Evolutionary conservation across 2,113 vertebrate species (phyloP), one percentile per base, ranked within the genome.

Genomic region (Phrynosoma blainvillii): DNA sequence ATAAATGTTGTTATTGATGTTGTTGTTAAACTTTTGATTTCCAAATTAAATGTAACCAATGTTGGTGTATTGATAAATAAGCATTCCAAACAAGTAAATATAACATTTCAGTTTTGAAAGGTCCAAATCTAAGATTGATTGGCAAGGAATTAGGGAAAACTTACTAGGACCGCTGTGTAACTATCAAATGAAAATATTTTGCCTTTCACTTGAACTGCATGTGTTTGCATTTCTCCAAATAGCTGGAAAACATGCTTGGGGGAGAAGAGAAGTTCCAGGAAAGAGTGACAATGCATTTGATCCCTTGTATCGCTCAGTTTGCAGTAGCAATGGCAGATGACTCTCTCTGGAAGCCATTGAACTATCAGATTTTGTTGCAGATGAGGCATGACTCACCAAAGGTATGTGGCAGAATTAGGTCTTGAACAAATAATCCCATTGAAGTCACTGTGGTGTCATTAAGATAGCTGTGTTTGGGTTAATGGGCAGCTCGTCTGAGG

Each of bases 361-460:
- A 99, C 96, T 99, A 99, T 93, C 98, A 98, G 92, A 95, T 99
- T 91, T 97, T 99, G 27, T 96, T 99, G 36, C 99, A 99, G 96
- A 99, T 96, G 9, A 96, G 98, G 71, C 98, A 99, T 94, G 52
- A 76, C 0, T 97, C 98, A 7, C 76, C 98, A 77, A 97, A 99
- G 98, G 98, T 99, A 90, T 75, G 95, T 71, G 75, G 2, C 70
- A 10, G 5, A 8, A 27, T 77, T 30, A 27, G 1, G 66, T 88
- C 90, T 21, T 79, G 23, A 16, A 82, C 86, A n/a, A 85, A 89
- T 82, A 30, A 78, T n/a, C 2, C 0, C 20, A 2, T 66, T 81
- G 8, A 79, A 89, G 73, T 1, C 59, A 25, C 25, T 23, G 0
- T 30, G 6, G 21, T 79, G 30, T 73, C 9, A 30, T 36, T 81